A percentile compares a stretch with the other conserved stretches of the same genome.
Evolutionary conservation across 2,888 invertebrate species (phyloP).

Genomic region (Crematogaster levior): DNA sequence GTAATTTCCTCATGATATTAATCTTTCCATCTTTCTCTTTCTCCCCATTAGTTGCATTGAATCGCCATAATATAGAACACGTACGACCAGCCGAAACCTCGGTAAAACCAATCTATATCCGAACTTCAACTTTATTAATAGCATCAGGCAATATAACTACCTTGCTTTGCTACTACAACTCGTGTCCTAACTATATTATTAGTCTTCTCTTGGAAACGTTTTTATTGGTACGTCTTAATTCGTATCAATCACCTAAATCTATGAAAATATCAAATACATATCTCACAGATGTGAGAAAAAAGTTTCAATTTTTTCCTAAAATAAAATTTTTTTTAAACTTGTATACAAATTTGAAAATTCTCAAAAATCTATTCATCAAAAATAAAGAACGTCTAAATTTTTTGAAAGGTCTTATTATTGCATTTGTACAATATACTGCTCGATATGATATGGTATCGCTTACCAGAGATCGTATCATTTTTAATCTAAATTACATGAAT

Average conservation of each 20-base stretch:
- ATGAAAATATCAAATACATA: conserved; percentile 7
- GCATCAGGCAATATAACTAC: conserved; percentile 78
- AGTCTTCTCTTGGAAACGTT: conserved; percentile 36
- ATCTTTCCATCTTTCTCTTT: conserved; percentile 13
- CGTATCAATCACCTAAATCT: background rate
- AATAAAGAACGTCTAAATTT: background rate
- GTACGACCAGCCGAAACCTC: conserved; percentile 42
- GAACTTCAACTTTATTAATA: conserved; percentile 82
- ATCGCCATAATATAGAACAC: conserved; percentile 32
- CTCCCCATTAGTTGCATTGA: conserved; percentile 27
- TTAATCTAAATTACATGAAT: too few species aligned
- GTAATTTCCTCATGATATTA: conserved; percentile 18
- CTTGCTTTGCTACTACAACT: conserved; percentile 43
- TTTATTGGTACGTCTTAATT: conserved; percentile 32
- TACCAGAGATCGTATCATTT: background rate
- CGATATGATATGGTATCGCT: too few species aligned
- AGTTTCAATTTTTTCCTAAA: background rate
- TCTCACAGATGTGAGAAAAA: background rate
- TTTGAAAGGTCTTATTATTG: too few species aligned
- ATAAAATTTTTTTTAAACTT: background rate
- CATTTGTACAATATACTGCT: too few species aligned
- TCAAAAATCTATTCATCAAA: background rate
- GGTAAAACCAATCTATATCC: conserved; percentile 75
- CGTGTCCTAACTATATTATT: conserved; percentile 71
- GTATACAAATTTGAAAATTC: background rate